Percentiles rank a stretch among this genome's conserved stretches.
Evolutionary conservation across 2,797 vertebrate species (phyloP).

Genomic region (Malacoraja senta): DNA sequence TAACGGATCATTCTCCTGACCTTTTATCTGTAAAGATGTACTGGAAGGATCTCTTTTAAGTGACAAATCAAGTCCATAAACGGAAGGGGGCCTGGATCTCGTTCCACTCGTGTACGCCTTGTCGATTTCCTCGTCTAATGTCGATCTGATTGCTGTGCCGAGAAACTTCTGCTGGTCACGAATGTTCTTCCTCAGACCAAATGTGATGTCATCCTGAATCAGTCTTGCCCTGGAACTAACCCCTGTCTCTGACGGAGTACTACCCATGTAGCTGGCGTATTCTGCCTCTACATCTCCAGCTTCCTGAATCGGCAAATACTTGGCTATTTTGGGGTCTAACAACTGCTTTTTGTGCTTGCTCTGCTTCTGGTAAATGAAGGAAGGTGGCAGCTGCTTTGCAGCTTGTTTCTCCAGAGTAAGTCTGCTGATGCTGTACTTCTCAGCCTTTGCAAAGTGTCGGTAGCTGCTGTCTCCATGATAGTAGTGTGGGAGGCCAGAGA

Average conservation of each 20-base stretch:
- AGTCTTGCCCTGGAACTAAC: conserved; percentile 84
- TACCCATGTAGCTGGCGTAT: conserved; percentile 81
- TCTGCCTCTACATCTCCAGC: conserved; percentile 88
- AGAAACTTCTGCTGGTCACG: conserved; percentile 94
- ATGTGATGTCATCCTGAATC: conserved; percentile 94
- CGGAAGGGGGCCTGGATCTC: conserved; percentile 86
- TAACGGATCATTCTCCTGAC: conserved; percentile 79
- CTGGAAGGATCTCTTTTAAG: conserved; percentile 91
- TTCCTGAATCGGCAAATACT: conserved; percentile 95
- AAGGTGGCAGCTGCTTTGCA: conserved; percentile 90
- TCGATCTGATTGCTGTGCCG: conserved; percentile 68
- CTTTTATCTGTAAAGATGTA: conserved; percentile 87
- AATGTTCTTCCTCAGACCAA: conserved; percentile 91
- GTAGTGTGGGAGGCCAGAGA: conserved; percentile 85
- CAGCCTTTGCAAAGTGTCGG: conserved; percentile 89
- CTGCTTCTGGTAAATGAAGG: conserved; percentile 92
- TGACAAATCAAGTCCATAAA: conserved; percentile 93
- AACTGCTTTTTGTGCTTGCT: conserved; percentile 89
- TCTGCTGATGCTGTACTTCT: conserved; percentile 95
- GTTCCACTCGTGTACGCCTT: conserved; percentile 83
- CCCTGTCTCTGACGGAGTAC: conserved; percentile 76
- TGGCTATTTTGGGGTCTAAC: conserved; percentile 88
- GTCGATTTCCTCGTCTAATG: conserved; percentile 77
- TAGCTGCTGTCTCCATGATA: conserved; percentile 81
- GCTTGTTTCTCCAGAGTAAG: conserved; percentile 97